Base-by-base conservation (phyloP, 2,888 invertebrate genomes). In the Chrysolina americana region DNA sequence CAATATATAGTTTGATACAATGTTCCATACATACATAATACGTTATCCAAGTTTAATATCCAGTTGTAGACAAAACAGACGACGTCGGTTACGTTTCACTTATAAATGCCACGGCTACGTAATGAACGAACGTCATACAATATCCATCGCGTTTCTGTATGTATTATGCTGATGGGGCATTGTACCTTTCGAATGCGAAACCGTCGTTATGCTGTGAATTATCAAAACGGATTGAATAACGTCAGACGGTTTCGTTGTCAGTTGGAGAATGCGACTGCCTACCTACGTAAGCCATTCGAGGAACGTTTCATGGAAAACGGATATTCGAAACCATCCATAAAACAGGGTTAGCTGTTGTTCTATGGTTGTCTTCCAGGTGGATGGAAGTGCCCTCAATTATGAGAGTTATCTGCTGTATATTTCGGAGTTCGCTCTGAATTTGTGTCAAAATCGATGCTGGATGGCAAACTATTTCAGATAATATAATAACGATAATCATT, bases 101-200 rank as follows among this genome's bases (percentile, higher is more conserved):
- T 59, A n/a, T n/a, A n/a, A n/a, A n/a, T n/a, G n/a, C n/a, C n/a
- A n/a, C 28, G 59, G 15, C 59, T 59, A 59, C 59, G 59, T 59
- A 59, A 59, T 28, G n/a, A 59, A 28, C 23, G 5, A 23, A 59
- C 59, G 59, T 59, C 59, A 59, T 28, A 59, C 28, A 28, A 28
- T 59, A 59, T 59, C 59, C 59, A 59, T 59, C 59, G 59, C 28
- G 23, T 59, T 59, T 59, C 59, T 23, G 59, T 59, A 28, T 59
- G n/a, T n/a, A n/a, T n/a, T 59, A 23, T 28, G 59, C 59, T 59
- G 59, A 59, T 23, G 59, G 59, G 59, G 59, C 59, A 59, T 59
- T 59, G 59, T 59, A 59, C 59, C n/a, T 59, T 23, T 15, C 59
- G 59, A 59, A 59, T 23, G 59, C 59, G 13, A 23, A 59, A 59